phyloP scores from a whole-genome alignment of 1,140 invertebrate genomes.

The Protaetia brevitarsis region DNA sequence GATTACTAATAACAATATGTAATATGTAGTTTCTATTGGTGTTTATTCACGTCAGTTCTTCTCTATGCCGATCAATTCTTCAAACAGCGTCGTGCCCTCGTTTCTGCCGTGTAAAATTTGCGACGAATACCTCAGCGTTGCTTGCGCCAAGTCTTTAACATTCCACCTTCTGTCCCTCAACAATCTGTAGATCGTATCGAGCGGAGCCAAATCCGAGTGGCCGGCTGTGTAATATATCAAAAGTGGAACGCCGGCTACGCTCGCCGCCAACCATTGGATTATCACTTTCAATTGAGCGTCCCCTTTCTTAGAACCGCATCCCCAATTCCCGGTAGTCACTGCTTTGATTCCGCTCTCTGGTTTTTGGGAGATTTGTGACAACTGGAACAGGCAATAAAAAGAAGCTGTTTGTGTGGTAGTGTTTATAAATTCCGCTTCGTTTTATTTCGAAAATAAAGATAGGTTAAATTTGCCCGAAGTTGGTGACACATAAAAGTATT shows the following conservation, averaged over 20 bases:
- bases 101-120: conserved; percentile 58
- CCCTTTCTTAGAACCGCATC: conserved; percentile 64
- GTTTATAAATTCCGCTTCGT: too few species aligned
- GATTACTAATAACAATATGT: conserved; percentile 1
- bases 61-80: conserved; percentile 67
- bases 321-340: conserved; percentile 74
- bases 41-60: conserved; percentile 7
- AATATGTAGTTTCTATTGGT: neutral
- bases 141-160: conserved; percentile 69
- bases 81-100: conserved; percentile 60
- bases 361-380: conserved; percentile 56
- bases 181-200: conserved; percentile 69
- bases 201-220: conserved; percentile 63
- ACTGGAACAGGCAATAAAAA: conserved; percentile 41
- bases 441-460: too few species aligned
- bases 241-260: conserved; percentile 64
- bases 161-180: conserved; percentile 72
- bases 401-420: neutral
- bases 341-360: conserved; percentile 56
- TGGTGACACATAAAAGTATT: too few species aligned
- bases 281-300: conserved; percentile 72
- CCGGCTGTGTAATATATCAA: conserved; percentile 69
- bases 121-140: conserved; percentile 63
- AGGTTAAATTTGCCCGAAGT: too few species aligned
- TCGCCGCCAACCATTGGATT: conserved; percentile 74